Percentiles rank a stretch among this genome's conserved stretches.
phyloP scores from a whole-genome alignment of 2,797 vertebrate species.

The Rhinogobio ventralis region DNA sequence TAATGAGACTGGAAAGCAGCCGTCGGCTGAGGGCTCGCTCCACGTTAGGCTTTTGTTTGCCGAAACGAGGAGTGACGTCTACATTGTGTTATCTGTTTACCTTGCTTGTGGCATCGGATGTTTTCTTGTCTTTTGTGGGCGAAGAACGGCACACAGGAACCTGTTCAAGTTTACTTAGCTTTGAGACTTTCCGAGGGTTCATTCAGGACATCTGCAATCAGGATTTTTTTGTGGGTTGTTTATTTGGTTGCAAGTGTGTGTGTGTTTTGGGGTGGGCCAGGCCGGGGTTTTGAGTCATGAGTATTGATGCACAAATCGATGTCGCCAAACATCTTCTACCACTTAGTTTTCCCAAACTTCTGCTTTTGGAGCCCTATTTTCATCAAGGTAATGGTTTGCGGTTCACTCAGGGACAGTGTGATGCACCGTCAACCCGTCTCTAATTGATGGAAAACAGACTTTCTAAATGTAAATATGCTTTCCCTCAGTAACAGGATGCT shows the following conservation, averaged over 20 bases:
- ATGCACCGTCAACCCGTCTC: slow-evolving; percentile 25
- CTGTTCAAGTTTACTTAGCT: slow-evolving; percentile 20
- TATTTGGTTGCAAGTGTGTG: slow-evolving; percentile 29
- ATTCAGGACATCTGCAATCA: slow-evolving; percentile 37
- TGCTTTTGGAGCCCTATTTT: slow-evolving; percentile 26
- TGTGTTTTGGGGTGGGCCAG: not conserved
- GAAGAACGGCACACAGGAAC: slow-evolving; percentile 35
- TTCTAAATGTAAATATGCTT: slow-evolving; percentile 44
- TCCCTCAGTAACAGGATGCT: slow-evolving; percentile 19
- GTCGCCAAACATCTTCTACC: slow-evolving; percentile 43
- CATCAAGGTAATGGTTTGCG: slow-evolving; percentile 43
- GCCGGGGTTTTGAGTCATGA: slow-evolving; percentile 27
- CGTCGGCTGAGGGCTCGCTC: slow-evolving; percentile 65
- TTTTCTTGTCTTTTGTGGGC: slow-evolving; percentile 59
- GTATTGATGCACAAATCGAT: slow-evolving; percentile 28
- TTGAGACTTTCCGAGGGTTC: slow-evolving; percentile 39
- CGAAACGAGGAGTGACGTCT: slow-evolving; percentile 69
- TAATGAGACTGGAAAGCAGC: slow-evolving; percentile 71
- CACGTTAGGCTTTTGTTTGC: slow-evolving; percentile 69
- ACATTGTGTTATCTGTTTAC: slow-evolving; percentile 75
- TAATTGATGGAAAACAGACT: slow-evolving; percentile 42
- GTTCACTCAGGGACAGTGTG: slow-evolving; percentile 15
- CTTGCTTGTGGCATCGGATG: slow-evolving; percentile 69
- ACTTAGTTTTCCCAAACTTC: slow-evolving; percentile 40
- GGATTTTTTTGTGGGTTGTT: slow-evolving; percentile 27